A percentile compares a stretch with the other conserved stretches of the same genome.
These are phyloP conservation scores for Dolichallabes microphthalmus DNA, from an alignment of 2,113 vertebrate species.

Conservation along the genomic window DNA sequence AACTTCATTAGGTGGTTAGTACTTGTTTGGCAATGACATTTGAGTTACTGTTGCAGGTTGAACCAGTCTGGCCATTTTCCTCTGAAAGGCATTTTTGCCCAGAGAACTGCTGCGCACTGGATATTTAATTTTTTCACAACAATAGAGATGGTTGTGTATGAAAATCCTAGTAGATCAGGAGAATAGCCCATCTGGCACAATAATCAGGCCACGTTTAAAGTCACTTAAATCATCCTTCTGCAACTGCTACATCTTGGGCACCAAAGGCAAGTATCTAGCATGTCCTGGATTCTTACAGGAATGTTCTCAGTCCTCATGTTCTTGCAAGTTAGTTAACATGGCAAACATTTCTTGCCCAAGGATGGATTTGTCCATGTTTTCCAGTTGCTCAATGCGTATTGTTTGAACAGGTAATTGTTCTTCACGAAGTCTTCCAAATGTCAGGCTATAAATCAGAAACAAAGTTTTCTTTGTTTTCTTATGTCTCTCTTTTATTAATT, in stretches of 20 bases:
- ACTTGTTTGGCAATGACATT: no score
- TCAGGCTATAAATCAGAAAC: neutral
- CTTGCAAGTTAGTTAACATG: neutral
- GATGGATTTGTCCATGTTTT: neutral
- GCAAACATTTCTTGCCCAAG: neutral
- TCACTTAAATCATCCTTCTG: no score
- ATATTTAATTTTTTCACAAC: no score
- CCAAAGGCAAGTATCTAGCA: neutral
- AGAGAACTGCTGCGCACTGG: no score
- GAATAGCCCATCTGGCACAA: no score
- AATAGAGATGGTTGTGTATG: no score
- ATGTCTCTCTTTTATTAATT: neutral
- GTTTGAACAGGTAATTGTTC: neutral
- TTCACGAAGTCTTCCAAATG: neutral
- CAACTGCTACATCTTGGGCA: neutral
- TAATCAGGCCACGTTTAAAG: no score
- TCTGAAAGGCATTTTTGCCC: no score
- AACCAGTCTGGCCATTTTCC: no score
- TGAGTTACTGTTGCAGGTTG: no score
- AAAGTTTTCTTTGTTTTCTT: neutral
- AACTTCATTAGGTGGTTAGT: no score
- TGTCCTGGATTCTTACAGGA: neutral
- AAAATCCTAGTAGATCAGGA: no score
- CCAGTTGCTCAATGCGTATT: neutral
- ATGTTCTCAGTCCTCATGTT: neutral